Evolutionary conservation across 2,113 vertebrate species (phyloP), one percentile per base, ranked within the genome.

Genomic region (Chaetodon trifascialis): DNA sequence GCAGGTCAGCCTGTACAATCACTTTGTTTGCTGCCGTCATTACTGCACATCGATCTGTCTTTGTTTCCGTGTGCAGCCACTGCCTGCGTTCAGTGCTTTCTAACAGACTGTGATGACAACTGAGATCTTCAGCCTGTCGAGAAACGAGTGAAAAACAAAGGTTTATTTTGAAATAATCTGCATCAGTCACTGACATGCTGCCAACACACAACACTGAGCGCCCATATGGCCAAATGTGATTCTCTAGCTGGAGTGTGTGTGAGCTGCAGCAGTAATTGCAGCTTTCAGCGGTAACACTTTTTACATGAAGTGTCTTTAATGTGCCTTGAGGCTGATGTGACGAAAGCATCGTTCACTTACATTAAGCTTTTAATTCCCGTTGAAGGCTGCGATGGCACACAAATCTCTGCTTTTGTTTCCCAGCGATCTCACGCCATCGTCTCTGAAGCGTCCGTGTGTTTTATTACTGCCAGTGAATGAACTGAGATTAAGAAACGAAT

Each of bases 281-380:
- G 80, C 64, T 76, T 81, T 73, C 62, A 85, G 76, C 4, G 5
- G 66, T 54, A 58, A 79, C 59, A 69, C 10, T 72, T 82, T 78
- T 52, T 21, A 73, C 56, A 76, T 64, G 21, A 76, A 86, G 78
- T 75, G 79, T 77, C 34, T 86, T 87, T 79, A 75, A 91, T 88
- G 91, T 95, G 92, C 93, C 92, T 94, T 92, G 88, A 87, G 79
- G 74, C 80, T 82, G 66, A 76, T 56, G 86, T 80, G 79, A 86
- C 81, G 4, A 73, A 88, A 79, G 40, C 77, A 67, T 79, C 58
- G 25, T 65, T 77, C 63, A 42, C 69, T 82, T 63, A 7, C 52
- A 72, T 66, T 16, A 9, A 9, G 60, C 25, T 79, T 89, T 72
- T 46, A 70, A 78, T 81, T 75, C 52, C 68, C 17, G 16, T 73